Evolutionary conservation across 2,113 vertebrate genomes (phyloP), one percentile per base, ranked within the genome.

Genomic region (Sorex fumeus): DNA sequence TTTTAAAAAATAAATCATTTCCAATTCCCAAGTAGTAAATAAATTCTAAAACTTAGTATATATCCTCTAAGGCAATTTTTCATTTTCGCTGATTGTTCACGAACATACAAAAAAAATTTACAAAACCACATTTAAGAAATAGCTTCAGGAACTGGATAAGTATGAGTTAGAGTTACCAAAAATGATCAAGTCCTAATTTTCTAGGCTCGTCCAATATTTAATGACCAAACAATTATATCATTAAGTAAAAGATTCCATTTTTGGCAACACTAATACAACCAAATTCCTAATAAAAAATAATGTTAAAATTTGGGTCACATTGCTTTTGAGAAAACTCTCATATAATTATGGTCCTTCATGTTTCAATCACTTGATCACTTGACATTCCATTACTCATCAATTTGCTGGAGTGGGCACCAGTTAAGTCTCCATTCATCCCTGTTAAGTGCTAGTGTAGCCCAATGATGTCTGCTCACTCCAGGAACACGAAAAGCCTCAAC

Each of bases 1-100:
- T 75, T 87, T 86, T 75, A 89, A 87, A 80, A 75, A 82, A 88
- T 12, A 87, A 84, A 72, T 90, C n/a, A 70, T 15, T 85, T 93
- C 32, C 47, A 79, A 89, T 88, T 74, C 4, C 32, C 30, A 80
- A 91, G 9, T 66, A 43, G 8, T 75, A 82, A 94, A 87, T 70
- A 82, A 82, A 81, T 84, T 57, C n/a, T 75, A 43, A 87, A 95
- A 76, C 43, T 18, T 75, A 66, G 27, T 78, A 6, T 19, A 40
- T 80, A 76, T 87, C 47, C 11, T 77, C 16, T 47, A 27, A 10
- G n/a, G 25, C 47, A 77, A 66, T 91, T 93, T 92, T 93, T 80
- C 77, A 75, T 36, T 84, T 88, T 76, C 70, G 23, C n/a, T 30
- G 43, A 10, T 87, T 70, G 30, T 60, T 85, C 28, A 32, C 27